A percentile compares a stretch with the other conserved stretches of the same genome.
Evolutionary conservation across 2,888 invertebrate genomes (phyloP).

Genomic region (Germaria angustata): DNA sequence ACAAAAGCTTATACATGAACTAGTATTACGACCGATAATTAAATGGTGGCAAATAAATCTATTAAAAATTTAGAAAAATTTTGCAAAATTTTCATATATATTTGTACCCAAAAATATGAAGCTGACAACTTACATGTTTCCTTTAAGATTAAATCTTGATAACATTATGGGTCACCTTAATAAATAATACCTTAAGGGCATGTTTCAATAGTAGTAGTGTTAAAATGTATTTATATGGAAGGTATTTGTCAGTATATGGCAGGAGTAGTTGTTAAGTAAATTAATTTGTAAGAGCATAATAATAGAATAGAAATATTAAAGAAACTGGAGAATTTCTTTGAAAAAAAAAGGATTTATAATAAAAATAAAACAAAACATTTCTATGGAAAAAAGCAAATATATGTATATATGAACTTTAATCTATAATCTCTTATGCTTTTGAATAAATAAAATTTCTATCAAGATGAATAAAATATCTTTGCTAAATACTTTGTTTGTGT

Average conservation of each 20-base stretch:
- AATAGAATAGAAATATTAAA: background rate
- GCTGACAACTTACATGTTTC: too few species aligned
- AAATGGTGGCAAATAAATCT: too few species aligned
- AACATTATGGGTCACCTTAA: too few species aligned
- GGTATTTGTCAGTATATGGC: too few species aligned
- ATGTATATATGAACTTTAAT: background rate
- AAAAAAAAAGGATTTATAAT: background rate
- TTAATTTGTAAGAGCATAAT: conserved; percentile 23
- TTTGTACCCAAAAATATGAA: too few species aligned
- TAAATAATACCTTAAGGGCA: background rate
- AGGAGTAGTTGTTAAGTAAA: conserved; percentile 46
- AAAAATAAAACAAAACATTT: background rate
- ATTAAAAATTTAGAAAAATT: too few species aligned
- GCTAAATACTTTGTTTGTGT: background rate
- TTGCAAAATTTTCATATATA: too few species aligned
- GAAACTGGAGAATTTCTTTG: background rate
- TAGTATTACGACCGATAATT: too few species aligned
- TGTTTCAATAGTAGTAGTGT: background rate
- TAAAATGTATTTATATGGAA: background rate
- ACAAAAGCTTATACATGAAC: too few species aligned
- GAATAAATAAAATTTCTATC: background rate
- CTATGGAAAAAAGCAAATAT: background rate
- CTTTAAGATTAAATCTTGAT: too few species aligned
- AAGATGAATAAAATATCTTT: background rate
- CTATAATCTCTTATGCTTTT: background rate